Base-by-base conservation (phyloP, 2,888 invertebrate species). In the Trissoscelio sp. region DNA sequence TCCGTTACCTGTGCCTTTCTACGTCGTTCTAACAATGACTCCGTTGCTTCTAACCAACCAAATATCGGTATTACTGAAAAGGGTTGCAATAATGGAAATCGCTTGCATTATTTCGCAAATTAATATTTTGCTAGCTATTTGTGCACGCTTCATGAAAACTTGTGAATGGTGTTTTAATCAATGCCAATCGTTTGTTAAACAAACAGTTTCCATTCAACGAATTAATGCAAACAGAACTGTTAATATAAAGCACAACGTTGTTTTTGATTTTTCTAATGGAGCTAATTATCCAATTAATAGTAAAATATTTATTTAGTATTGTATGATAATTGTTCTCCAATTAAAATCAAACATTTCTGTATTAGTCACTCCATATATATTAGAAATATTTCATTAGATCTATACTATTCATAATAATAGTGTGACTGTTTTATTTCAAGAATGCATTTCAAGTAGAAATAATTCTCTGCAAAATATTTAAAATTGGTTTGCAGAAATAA, bases 71-170 rank as follows among this genome's bases (percentile, higher is more conserved):
- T 70, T 73, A 44, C 53, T 44, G 60, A 73, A 62, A 64, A 42
- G 70, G 31, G 39, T 70, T 60, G 78, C 57, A 44, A 78, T 78
- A 28, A 70, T 70, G 78, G 57, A 53, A 69, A 77, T 69, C 34
- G 42, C 55, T 2, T 24, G 24, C 31, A 53, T 16, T 57, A 69
- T 57, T 57, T 57, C 18, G 46, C 34, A 57, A 69, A 57, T 46
- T 57, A 44, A 55, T 69, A 55, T 42, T 69, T 42, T 44, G 20
- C 24, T 44, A 44, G 5, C 18, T 57, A 11, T 57, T 37, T 57
- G 37, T 16, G n/a, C n/a, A 53, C 11, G 18, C 16, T n/a, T 53
- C 11, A 55, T 55, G 42, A 51, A 53, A 42, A 37, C 24, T 37
- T 53, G 18, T 55, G 6, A 67, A 67, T 67, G 14, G 14, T 28